Conservation (phyloP, 2,113 vertebrate species). For the Camelus dromedarius region DNA sequence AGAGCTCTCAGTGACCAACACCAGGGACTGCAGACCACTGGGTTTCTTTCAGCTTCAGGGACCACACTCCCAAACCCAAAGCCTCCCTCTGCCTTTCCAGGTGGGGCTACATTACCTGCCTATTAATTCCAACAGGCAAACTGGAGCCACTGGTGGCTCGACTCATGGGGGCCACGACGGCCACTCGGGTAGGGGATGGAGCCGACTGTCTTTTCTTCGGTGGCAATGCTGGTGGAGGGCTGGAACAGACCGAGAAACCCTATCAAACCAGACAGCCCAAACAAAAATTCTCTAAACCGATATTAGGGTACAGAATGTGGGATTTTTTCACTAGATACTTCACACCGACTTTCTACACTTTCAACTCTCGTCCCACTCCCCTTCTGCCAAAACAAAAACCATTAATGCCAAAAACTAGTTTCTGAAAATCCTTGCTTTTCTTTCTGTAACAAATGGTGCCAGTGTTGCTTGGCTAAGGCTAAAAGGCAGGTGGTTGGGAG, state of each 20-base stretch:
- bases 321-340: not conserved
- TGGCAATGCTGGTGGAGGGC: slow-evolving; percentile 95
- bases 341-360: not conserved
- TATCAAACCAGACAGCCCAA: not conserved
- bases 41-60: slow-evolving; percentile 1
- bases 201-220: slow-evolving; percentile 98
- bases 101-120: slow-evolving; percentile 89
- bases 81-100: not conserved
- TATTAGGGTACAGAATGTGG: not conserved
- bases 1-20: not conserved
- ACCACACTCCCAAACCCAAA: rapidly evolving
- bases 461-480: not conserved
- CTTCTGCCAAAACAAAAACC: not conserved
- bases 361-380: not conserved
- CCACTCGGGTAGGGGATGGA: slow-evolving; percentile 96
- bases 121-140: slow-evolving; percentile 94
- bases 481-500: not conserved
- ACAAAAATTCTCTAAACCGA: not conserved
- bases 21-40: not conserved
- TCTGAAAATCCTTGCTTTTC: not conserved
- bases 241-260: slow-evolving; percentile 80
- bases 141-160: slow-evolving; percentile 94
- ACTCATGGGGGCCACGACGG: slow-evolving; percentile 97
- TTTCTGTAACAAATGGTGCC: not conserved
- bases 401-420: not conserved